These are phyloP conservation scores for Herpetotheres cachinnans DNA, from an alignment of 2,113 vertebrate species.

Conservation along the genomic window DNA sequence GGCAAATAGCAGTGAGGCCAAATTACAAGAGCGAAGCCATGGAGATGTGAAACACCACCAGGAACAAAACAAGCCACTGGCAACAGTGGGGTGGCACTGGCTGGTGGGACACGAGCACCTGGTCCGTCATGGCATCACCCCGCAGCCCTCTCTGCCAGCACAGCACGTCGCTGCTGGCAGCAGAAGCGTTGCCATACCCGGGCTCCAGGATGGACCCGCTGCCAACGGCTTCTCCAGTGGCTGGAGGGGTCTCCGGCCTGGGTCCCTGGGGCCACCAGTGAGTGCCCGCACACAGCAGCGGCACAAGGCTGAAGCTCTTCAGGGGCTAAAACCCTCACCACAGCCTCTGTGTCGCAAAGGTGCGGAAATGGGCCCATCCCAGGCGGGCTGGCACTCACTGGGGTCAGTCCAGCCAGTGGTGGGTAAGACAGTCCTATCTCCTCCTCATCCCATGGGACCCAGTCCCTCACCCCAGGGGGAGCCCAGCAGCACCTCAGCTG, in stretches of 20 bases:
- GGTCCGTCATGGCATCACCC: accelerated
- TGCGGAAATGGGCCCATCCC: accelerated
- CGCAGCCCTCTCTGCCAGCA: not conserved
- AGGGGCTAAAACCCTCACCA: too few species aligned
- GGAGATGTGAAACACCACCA: not conserved
- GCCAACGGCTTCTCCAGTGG: not conserved
- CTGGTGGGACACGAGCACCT: accelerated
- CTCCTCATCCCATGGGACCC: not conserved
- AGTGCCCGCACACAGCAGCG: accelerated
- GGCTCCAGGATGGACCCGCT: not conserved
- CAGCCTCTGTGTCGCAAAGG: accelerated
- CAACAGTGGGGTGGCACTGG: accelerated
- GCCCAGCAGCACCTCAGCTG: not conserved
- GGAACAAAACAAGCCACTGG: accelerated
- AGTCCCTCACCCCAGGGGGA: accelerated
- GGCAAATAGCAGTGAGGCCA: accelerated
- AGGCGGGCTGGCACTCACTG: not conserved
- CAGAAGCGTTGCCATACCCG: accelerated
- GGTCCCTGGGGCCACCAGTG: not conserved
- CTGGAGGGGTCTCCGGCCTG: accelerated
- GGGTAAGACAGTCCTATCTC: not conserved
- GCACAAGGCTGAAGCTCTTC: not conserved
- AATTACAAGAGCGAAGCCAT: not conserved
- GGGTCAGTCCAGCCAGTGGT: accelerated
- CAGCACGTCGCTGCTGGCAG: accelerated